These are phyloP conservation scores for Aulostomus chinensis DNA, from an alignment of 2,797 vertebrate species.

Conservation along the genomic window DNA sequence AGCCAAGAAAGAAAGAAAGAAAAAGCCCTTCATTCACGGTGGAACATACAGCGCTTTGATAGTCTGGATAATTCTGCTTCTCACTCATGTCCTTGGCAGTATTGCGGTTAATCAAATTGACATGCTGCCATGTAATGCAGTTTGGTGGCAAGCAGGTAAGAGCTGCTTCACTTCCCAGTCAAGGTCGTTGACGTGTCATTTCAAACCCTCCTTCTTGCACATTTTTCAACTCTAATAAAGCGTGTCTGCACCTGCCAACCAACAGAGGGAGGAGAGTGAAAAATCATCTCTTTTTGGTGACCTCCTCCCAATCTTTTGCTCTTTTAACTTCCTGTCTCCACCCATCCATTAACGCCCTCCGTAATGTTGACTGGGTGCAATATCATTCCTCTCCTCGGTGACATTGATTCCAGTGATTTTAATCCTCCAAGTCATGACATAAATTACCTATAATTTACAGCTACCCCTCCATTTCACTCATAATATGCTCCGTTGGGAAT, in stretches of 20 bases:
- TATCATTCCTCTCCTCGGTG: constrained; percentile 54
- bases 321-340: constrained; percentile 41
- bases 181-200: constrained; percentile 66
- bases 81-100: constrained; percentile 31
- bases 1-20: neutral
- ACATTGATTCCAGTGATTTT: constrained; percentile 73
- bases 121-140: neutral
- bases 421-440: constrained; percentile 59
- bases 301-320: constrained; percentile 38
- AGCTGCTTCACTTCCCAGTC: constrained; percentile 38
- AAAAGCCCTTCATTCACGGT: neutral
- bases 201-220: constrained; percentile 18
- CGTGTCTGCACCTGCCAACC: constrained; percentile 52
- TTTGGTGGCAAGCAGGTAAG: constrained; percentile 11
- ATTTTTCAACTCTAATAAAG: constrained; percentile 70
- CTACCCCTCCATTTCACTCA: constrained; percentile 57
- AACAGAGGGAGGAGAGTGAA: constrained; percentile 29
- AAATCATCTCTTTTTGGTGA: constrained; percentile 39
- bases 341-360: constrained; percentile 47
- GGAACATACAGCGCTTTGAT: constrained; percentile 5
- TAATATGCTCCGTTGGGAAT: constrained; percentile 71
- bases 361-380: constrained; percentile 50
- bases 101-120: constrained; percentile 39
- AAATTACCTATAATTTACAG: constrained; percentile 75
- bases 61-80: constrained; percentile 8